Base-by-base conservation (phyloP, 2,797 vertebrate species). In the Salmo trutta region DNA sequence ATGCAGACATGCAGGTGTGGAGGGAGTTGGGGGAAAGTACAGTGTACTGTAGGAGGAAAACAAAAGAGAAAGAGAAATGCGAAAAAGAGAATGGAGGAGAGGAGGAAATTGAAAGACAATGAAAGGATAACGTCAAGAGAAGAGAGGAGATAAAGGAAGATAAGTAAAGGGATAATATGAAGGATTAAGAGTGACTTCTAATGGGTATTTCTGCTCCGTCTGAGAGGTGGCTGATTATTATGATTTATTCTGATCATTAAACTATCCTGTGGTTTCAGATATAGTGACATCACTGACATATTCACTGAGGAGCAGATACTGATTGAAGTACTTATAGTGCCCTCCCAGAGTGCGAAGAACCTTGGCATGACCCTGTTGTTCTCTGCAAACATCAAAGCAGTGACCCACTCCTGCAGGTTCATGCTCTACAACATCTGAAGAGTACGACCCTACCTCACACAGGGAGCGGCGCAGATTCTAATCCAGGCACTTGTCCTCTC, bases 101-200 rank as follows among this genome's bases (percentile, higher is more conserved):
- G 71, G 19, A 36, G 66, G 64, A 51, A 74, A 24, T 51, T 6
- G 7, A 64, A 3, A 47, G 36, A 12, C 12, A 5, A 54, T 3
- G 33, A 51, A 68, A 36, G 8, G 19, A 51, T 17, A 72, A 31
- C 16, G 4, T 12, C 29, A 54, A 69, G 66, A 68, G 17, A 33
- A 6, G 5, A 33, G 31, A 36, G 31, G 31, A 36, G 66, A n/a
- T 17, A 5, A n/a, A 5, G 16, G 1, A 21, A 59, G 56, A 59
- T 21, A 21, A 19, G 7, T 59, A 59, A 71, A 51, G 15, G n/a
- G 41, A 52, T 51, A 3, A 24, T 24, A 10, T 19, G 15, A 6
- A 33, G 31, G 84, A 81, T 78, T 76, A 85, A 88, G 79, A 84
- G 74, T 87, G 84, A 83, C 79, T 81, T 88, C 89, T 90, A 80